phyloP scores from a whole-genome alignment of 2,797 vertebrate genomes.

The Kryptopterus vitreolus region DNA sequence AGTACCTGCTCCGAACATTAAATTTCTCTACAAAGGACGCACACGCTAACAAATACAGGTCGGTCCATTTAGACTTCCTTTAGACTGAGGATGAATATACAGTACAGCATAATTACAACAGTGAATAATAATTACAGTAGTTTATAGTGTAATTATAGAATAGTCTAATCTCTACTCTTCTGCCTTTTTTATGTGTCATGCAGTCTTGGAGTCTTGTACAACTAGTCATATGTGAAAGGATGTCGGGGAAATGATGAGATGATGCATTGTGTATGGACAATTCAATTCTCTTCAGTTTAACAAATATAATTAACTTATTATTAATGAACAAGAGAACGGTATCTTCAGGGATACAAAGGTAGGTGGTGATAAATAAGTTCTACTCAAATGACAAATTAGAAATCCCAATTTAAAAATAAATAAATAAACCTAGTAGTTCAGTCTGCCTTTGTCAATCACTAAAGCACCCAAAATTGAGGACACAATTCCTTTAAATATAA shows the following conservation, averaged over 20 bases:
- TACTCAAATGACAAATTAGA: no score
- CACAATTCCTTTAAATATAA: neutral
- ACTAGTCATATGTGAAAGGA: slow-evolving; percentile 43
- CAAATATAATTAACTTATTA: slow-evolving; percentile 9
- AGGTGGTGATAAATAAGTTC: neutral
- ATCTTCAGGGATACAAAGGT: neutral
- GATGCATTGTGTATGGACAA: slow-evolving; percentile 1
- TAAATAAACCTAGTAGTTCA: neutral
- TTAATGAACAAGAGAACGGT: slow-evolving; percentile 15
- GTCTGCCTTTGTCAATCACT: neutral
- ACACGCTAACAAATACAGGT: neutral
- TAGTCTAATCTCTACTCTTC: slow-evolving; percentile 22
- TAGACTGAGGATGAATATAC: slow-evolving; percentile 17
- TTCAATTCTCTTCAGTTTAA: neutral
- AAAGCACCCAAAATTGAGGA: neutral
- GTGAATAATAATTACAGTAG: slow-evolving; percentile 20
- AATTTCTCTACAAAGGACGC: neutral
- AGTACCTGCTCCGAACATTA: no score
- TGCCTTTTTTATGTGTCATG: slow-evolving; percentile 20
- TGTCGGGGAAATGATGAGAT: slow-evolving; percentile 36
- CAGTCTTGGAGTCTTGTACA: slow-evolving; percentile 35
- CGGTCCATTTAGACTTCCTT: neutral
- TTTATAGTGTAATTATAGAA: slow-evolving; percentile 38
- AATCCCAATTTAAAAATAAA: neutral
- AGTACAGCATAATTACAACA: slow-evolving; percentile 18